phyloP scores from a whole-genome alignment of 2,797 vertebrate species.

The Gallinago stenura region DNA sequence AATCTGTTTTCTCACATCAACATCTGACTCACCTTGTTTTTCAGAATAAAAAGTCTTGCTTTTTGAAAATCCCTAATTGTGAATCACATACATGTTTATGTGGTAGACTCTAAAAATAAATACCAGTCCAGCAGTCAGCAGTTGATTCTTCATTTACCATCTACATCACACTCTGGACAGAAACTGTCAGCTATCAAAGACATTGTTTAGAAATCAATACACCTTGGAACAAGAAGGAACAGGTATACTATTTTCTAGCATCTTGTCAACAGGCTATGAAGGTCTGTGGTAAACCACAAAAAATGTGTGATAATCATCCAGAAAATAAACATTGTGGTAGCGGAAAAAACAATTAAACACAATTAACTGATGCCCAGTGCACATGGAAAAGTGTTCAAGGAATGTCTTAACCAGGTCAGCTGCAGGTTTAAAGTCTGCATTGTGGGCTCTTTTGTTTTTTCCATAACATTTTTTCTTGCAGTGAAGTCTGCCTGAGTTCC shows the following conservation, averaged over 20 bases:
- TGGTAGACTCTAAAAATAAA: constrained; percentile 6
- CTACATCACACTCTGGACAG: neutral
- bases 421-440: neutral
- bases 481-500: neutral
- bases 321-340: neutral
- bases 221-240: neutral
- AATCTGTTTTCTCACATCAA: neutral
- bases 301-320: neutral
- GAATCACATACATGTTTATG: neutral
- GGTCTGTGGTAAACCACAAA: neutral
- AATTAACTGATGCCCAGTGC: neutral
- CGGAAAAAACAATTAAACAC: neutral
- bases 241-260: neutral
- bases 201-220: neutral
- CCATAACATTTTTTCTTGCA: neutral
- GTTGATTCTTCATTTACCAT: neutral
- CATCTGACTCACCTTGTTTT: neutral
- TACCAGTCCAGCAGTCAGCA: neutral
- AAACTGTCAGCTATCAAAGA: neutral
- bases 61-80: neutral
- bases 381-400: neutral
- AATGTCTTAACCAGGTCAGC: neutral
- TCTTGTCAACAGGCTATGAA: neutral
- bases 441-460: neutral
- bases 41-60: neutral